Percentiles rank a stretch among this genome's conserved stretches.
Evolutionary conservation across 2,888 invertebrate species (phyloP).

Genomic region (Steinernema scapterisci): DNA sequence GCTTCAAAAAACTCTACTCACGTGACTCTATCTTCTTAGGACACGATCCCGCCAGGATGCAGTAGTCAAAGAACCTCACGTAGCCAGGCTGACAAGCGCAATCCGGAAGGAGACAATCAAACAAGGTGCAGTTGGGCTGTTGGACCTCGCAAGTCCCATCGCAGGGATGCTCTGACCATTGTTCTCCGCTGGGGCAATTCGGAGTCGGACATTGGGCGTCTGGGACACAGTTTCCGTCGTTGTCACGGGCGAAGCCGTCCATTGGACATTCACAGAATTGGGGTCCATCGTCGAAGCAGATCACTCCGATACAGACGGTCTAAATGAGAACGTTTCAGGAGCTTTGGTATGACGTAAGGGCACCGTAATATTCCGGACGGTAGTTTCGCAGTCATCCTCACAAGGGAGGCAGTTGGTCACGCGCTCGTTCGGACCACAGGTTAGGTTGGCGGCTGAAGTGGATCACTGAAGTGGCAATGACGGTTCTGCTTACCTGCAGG

Average conservation of each 20-base stretch:
- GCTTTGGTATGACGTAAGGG: too few species aligned
- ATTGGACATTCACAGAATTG: slow-evolving; percentile 14
- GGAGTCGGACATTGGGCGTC: background rate
- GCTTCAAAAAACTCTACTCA: slow-evolving; percentile 7
- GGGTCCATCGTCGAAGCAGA: slow-evolving; percentile 12
- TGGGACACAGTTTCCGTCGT: background rate
- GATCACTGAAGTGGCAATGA: too few species aligned
- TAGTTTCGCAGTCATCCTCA: background rate
- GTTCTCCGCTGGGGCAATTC: background rate
- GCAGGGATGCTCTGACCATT: background rate
- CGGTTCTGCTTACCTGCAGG: too few species aligned
- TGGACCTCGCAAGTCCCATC: slow-evolving; percentile 10
- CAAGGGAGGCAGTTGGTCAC: slow-evolving; percentile 7
- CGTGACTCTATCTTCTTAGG: background rate
- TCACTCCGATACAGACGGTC: background rate
- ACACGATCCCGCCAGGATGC: background rate
- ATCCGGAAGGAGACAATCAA: background rate
- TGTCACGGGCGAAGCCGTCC: slow-evolving; percentile 8
- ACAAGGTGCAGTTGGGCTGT: slow-evolving; percentile 17
- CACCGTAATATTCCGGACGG: background rate
- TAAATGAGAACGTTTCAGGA: background rate
- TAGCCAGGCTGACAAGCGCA: slow-evolving; percentile 15
- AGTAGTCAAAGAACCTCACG: background rate
- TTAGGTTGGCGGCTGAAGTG: background rate
- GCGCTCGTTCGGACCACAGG: background rate